Conservation (phyloP, 2,113 vertebrate genomes). For the Brienomyrus brachyistius region DNA sequence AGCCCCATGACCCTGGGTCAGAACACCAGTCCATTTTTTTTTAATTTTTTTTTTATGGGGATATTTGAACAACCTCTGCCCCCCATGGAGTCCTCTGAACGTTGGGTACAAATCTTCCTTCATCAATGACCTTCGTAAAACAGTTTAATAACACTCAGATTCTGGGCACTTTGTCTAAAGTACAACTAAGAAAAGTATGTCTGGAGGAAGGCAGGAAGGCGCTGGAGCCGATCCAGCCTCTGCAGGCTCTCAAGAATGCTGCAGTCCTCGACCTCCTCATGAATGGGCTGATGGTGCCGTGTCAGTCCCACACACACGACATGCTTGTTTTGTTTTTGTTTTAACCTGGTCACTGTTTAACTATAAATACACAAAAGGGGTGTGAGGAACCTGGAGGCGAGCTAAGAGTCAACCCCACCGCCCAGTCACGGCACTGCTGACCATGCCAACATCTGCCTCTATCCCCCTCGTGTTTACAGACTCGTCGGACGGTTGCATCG, state of each 20-base stretch:
- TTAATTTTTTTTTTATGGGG: background rate
- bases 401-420: no score
- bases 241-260: background rate
- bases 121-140: background rate
- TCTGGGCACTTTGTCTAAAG: background rate
- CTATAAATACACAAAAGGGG: background rate
- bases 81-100: background rate
- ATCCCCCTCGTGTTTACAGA: background rate
- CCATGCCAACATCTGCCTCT: background rate
- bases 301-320: background rate
- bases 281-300: background rate
- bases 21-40: background rate
- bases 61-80: background rate
- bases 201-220: background rate
- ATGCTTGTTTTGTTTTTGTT: background rate
- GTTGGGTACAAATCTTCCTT: background rate
- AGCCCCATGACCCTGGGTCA: background rate
- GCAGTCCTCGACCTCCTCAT: background rate
- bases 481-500: background rate
- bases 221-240: background rate
- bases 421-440: background rate
- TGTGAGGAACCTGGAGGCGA: background rate
- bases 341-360: background rate
- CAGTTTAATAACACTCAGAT: background rate
- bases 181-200: background rate